phyloP scores from a whole-genome alignment of 37 sponge, comb jelly and placozoan genomes.

The Spongia lamella region DNA sequence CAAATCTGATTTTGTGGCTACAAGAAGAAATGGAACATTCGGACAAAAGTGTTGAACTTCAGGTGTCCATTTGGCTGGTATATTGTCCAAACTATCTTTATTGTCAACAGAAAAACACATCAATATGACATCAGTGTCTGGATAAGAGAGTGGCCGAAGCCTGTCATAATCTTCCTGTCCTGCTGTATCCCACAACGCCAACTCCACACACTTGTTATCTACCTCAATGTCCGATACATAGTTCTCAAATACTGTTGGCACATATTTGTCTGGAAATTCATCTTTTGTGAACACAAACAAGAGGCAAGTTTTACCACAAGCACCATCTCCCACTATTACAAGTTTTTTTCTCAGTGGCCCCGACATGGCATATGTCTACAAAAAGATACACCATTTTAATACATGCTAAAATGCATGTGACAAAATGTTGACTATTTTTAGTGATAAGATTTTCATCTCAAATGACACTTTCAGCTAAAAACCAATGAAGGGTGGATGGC shows the following conservation, averaged over 20 bases:
- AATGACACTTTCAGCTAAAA: too few species aligned
- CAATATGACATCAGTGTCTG: slow-evolving; percentile 97
- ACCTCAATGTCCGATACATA: slow-evolving; percentile 97
- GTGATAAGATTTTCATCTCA: too few species aligned
- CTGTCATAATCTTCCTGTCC: slow-evolving; percentile 97
- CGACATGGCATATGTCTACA: slow-evolving; percentile 1
- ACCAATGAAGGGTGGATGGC: too few species aligned
- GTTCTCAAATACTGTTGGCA: slow-evolving; percentile 97
- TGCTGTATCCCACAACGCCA: slow-evolving; percentile 97
- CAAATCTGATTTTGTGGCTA: slow-evolving; percentile 74
- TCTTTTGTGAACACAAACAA: slow-evolving; percentile 97
- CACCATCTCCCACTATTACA: slow-evolving; percentile 98
- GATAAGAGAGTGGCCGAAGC: slow-evolving; percentile 91
- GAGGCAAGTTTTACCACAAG: slow-evolving; percentile 98
- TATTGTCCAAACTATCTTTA: slow-evolving; percentile 93
- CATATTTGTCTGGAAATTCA: slow-evolving; percentile 94
- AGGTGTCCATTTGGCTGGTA: slow-evolving; percentile 94
- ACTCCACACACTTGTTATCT: slow-evolving; percentile 85
- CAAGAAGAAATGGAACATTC: slow-evolving; percentile 64
- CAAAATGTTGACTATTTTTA: neutral
- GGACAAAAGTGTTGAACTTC: slow-evolving; percentile 71
- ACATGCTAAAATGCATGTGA: neutral
- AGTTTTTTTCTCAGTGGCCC: slow-evolving; percentile 91
- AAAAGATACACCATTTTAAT: neutral
- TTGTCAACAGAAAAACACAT: slow-evolving; percentile 96